These are phyloP conservation scores for Drosophila anomalata DNA, from an alignment of 2,888 invertebrate genomes.

Conservation along the genomic window DNA sequence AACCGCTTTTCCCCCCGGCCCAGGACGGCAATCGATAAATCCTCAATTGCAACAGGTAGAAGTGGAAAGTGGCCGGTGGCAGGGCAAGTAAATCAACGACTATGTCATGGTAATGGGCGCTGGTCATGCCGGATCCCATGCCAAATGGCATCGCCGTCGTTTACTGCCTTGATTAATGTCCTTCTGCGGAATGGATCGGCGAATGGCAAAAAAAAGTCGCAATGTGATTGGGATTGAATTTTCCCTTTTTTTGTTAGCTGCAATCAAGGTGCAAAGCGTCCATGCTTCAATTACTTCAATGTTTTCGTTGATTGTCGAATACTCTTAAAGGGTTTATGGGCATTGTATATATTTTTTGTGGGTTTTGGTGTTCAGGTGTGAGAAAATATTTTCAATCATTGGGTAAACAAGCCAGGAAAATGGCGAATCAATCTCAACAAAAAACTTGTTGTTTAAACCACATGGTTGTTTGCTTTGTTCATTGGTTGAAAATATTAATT, in stretches of 20 bases:
- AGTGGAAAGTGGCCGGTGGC: conserved; percentile 27
- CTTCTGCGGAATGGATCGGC: conserved; percentile 13
- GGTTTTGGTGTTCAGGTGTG: not conserved
- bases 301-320: conserved; percentile 8
- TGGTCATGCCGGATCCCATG: conserved; percentile 36
- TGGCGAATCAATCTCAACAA: too few species aligned
- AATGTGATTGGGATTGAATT: conserved; percentile 20
- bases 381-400: not conserved
- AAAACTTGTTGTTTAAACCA: not conserved
- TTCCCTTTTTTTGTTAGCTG: not conserved
- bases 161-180: conserved; percentile 60
- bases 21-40: conserved; percentile 59
- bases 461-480: too few species aligned
- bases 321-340: not conserved
- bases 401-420: not conserved
- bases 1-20: too few species aligned
- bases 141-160: conserved; percentile 55
- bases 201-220: not conserved
- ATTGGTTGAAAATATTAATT: too few species aligned
- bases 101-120: conserved; percentile 42
- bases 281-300: not conserved
- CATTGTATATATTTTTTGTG: not conserved
- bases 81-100: conserved; percentile 43
- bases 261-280: conserved; percentile 31
- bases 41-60: conserved; percentile 63